Conservation (phyloP, 2,113 vertebrate genomes). For the Alaudala cheleensis region DNA sequence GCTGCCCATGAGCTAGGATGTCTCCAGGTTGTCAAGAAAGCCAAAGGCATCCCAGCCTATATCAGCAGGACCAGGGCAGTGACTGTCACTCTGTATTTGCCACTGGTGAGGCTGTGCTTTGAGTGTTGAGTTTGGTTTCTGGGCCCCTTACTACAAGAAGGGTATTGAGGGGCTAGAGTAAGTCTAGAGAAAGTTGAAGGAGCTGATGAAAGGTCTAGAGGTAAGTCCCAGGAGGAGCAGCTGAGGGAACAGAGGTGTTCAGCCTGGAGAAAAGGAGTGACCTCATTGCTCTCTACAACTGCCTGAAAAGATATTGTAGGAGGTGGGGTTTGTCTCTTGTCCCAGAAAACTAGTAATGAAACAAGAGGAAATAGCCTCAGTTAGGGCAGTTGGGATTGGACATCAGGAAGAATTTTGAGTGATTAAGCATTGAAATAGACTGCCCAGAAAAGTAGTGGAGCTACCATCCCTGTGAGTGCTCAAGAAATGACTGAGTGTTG, state of each 20-base stretch:
- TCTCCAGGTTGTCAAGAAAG: not conserved
- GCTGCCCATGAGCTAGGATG: not conserved
- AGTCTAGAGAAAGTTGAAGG: not conserved
- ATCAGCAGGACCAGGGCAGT: not conserved
- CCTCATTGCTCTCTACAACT: not conserved
- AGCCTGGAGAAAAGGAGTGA: not conserved
- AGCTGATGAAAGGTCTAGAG: not conserved
- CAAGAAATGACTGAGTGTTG: rapidly evolving
- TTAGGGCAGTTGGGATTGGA: too few relatives aligned
- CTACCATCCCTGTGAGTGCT: not conserved
- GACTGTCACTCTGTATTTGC: rapidly evolving
- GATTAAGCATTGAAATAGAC: not conserved
- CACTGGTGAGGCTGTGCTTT: not conserved
- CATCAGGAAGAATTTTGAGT: not conserved
- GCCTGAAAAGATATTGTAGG: not conserved
- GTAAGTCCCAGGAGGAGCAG: too few relatives aligned
- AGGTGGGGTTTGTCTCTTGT: not conserved
- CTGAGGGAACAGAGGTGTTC: not conserved
- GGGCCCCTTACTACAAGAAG: not conserved
- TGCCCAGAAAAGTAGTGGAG: not conserved
- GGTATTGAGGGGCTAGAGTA: not conserved
- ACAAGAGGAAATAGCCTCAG: not conserved
- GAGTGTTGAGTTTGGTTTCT: not conserved
- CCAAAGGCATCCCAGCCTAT: too few relatives aligned
- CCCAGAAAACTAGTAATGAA: not conserved